Base-by-base conservation (phyloP, 2,797 vertebrate genomes). In the Darevskia nairensis region DNA sequence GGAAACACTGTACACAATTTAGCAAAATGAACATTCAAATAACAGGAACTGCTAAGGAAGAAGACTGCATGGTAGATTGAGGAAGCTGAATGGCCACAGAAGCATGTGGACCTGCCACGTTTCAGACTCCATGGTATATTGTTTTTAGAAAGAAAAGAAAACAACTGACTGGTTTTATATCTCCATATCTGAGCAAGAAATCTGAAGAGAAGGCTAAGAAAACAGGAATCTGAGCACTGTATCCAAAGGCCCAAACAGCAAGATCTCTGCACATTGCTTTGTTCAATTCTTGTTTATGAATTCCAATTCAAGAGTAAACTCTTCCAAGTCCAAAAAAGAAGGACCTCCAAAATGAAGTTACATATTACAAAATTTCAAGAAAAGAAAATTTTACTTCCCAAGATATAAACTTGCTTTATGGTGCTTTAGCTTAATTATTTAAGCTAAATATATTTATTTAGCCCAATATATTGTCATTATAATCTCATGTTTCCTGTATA, bases 1-100 rank as follows among this genome's bases (percentile, higher is more conserved):
- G 77, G 50, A 13, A 92, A 69, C 25, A 81, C 3, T 19, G 77
- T 0, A 41, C 0, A 84, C 4, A 86, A 88, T 32, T 50, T 50
- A 90, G 83, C 87, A 90, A 66, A n/a, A 89, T n/a, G 41, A 85
- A 90, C 25, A 66, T 87, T 2, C 77, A 86, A 77, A 25, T 44
- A 88, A 11, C 0, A 86, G 32, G 85, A 89, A 85, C 0, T 91
- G 44, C 9, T 41, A 92, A 32, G 4, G 9, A 87, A 21, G 23
- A 6, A 79, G 9, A 64, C 27, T 21, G 9, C 17, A 61, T 21
- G 55, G 15, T 71, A 50, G 11, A 50, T 1, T 69, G 19, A 55
- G 9, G 59, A 29, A 25, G 10, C 1, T 79, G 61, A n/a, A 69
- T n/a, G 13, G 23, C 27, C 41, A 79, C n/a, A 23, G 23, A 15